Evolutionary conservation across 1,140 invertebrate genomes (phyloP).

Genomic region (Solen grandis): DNA sequence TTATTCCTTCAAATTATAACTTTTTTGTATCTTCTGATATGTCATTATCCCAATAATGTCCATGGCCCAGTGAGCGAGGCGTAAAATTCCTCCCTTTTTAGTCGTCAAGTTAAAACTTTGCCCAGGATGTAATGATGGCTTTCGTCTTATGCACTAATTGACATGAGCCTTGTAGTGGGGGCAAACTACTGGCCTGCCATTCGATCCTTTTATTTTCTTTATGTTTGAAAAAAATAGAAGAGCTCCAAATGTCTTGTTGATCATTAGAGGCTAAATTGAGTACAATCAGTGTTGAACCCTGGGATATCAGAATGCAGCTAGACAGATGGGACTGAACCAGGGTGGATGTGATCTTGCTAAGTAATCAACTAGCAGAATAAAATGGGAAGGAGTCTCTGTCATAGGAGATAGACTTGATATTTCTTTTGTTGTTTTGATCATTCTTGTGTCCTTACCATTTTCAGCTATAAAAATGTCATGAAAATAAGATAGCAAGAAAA

Average conservation of each 20-base stretch:
- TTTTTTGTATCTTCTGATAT: constrained; percentile 40
- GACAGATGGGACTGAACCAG: too few species aligned
- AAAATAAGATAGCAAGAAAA: too few species aligned
- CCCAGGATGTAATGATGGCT: constrained; percentile 40
- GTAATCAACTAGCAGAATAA: too few species aligned
- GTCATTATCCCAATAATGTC: constrained; percentile 51
- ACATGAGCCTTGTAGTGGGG: constrained; percentile 19
- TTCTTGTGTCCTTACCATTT: too few species aligned
- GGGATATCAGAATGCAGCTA: constrained; percentile 40
- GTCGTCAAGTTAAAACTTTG: not conserved
- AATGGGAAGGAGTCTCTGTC: too few species aligned
- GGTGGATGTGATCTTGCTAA: too few species aligned
- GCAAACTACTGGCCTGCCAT: constrained; percentile 47
- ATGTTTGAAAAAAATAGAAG: constrained; percentile 45
- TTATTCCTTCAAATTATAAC: constrained; percentile 53
- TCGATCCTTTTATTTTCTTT: constrained; percentile 52
- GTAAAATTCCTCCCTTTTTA: constrained; percentile 40
- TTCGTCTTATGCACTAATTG: constrained; percentile 45
- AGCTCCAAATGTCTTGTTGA: constrained; percentile 46
- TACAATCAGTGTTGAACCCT: constrained; percentile 49
- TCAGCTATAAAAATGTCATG: too few species aligned
- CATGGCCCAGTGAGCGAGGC: constrained; percentile 26
- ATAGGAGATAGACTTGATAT: too few species aligned
- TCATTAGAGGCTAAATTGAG: constrained; percentile 37
- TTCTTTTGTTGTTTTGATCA: too few species aligned